A percentile compares a stretch with the other conserved stretches of the same genome.
phyloP scores from a whole-genome alignment of 2,797 vertebrate species.

The Rhynchotus rufescens region DNA sequence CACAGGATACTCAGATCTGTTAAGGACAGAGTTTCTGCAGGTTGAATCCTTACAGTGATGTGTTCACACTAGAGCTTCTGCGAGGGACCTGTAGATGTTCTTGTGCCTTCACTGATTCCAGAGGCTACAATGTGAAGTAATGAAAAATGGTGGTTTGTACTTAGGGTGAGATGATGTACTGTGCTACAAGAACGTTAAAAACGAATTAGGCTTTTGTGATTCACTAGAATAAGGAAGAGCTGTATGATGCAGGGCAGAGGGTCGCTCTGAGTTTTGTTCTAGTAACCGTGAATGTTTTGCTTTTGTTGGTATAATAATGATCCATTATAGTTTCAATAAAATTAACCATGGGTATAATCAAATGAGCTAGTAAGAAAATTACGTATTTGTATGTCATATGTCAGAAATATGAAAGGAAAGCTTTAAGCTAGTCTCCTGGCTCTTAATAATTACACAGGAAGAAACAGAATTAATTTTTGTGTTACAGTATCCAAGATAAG shows the following conservation, averaged over 20 bases:
- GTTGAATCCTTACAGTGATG: background rate
- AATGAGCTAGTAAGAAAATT: background rate
- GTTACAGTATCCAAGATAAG: background rate
- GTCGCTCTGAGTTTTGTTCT: background rate
- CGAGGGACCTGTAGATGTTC: background rate
- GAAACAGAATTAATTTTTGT: background rate
- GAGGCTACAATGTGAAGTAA: background rate
- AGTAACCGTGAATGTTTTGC: background rate
- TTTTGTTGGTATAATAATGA: background rate
- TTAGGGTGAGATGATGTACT: background rate
- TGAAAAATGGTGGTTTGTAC: background rate
- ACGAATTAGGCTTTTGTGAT: background rate
- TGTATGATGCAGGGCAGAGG: background rate
- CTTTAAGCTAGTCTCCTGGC: background rate
- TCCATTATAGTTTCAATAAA: background rate
- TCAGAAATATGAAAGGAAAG: background rate
- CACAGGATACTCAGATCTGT: background rate
- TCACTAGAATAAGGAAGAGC: background rate
- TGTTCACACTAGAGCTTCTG: background rate
- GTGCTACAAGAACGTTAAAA: background rate
- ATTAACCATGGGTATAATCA: background rate
- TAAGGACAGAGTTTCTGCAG: background rate
- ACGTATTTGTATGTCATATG: background rate
- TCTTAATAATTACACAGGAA: background rate
- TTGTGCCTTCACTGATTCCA: background rate